Conservation (phyloP, 1,140 invertebrate genomes). For the Battus philenor region DNA sequence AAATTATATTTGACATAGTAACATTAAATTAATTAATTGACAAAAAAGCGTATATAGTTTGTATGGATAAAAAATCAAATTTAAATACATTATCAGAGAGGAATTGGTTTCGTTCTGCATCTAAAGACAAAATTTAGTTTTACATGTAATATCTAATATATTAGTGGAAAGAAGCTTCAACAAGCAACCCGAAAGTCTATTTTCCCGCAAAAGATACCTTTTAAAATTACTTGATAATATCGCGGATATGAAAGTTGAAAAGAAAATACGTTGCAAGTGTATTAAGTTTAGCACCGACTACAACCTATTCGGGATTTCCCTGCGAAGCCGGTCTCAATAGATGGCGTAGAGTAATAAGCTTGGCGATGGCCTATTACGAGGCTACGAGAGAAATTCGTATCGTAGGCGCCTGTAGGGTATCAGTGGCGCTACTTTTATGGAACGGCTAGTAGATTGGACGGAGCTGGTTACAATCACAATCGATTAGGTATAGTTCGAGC, state of each 20-base stretch:
- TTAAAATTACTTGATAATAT: conserved; percentile 26
- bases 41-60: not conserved
- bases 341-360: conserved; percentile 71
- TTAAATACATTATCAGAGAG: no score
- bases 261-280: conserved; percentile 43
- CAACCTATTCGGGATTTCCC: conserved; percentile 65
- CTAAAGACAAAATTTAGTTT: no score
- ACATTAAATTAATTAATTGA: not conserved
- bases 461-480: conserved; percentile 43
- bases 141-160: no score
- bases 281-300: conserved; percentile 57
- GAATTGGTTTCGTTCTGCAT: no score
- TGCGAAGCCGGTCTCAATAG: conserved; percentile 71
- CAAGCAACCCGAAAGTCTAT: no score
- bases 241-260: conserved; percentile 35
- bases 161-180: no score
- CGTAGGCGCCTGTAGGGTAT: conserved; percentile 45
- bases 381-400: conserved; percentile 59
- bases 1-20: no score
- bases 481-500: conserved; percentile 48
- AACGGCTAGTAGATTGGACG: conserved; percentile 36
- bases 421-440: conserved; percentile 55
- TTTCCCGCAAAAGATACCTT: not conserved
- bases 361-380: conserved; percentile 65
- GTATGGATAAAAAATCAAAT: no score